Evolutionary conservation across 2,797 vertebrate species (phyloP).

Genomic region (Otolemur crassicaudatus): DNA sequence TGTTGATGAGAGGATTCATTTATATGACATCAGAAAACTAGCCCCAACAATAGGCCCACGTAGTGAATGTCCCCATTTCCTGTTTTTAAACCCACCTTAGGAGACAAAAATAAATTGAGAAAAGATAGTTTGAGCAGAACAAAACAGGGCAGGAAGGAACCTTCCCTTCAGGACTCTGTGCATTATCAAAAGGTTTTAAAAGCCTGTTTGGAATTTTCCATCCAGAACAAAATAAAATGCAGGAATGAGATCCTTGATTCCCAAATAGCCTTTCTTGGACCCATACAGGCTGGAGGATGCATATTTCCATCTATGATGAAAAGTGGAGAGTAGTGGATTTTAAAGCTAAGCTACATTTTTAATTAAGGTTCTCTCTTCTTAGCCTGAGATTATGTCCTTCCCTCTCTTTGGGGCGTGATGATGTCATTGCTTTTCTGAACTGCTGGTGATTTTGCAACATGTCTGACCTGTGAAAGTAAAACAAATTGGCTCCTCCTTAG

Average conservation of each 20-base stretch:
- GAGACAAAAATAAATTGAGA: background rate
- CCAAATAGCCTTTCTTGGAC: background rate
- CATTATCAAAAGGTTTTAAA: background rate
- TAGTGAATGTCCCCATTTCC: background rate
- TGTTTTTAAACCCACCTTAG: background rate
- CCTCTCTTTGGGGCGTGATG: background rate
- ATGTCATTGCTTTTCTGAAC: slow-evolving; percentile 7
- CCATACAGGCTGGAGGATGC: background rate
- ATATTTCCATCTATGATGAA: background rate
- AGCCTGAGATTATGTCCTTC: background rate
- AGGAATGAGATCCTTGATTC: background rate
- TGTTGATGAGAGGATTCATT: background rate
- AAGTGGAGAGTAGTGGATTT: background rate
- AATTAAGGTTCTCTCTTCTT: background rate
- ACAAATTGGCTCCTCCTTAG: background rate
- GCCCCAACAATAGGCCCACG: background rate
- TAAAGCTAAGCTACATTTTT: background rate
- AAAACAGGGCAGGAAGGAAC: background rate
- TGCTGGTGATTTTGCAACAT: background rate
- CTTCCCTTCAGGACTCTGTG: background rate
- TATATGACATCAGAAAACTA: background rate
- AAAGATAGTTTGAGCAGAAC: background rate
- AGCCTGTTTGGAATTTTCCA: slow-evolving; percentile 50
- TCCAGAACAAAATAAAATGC: background rate
- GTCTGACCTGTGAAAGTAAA: background rate